These are phyloP conservation scores for Argyrosomus regius DNA, from an alignment of 2,797 vertebrate genomes.

Conservation along the genomic window DNA sequence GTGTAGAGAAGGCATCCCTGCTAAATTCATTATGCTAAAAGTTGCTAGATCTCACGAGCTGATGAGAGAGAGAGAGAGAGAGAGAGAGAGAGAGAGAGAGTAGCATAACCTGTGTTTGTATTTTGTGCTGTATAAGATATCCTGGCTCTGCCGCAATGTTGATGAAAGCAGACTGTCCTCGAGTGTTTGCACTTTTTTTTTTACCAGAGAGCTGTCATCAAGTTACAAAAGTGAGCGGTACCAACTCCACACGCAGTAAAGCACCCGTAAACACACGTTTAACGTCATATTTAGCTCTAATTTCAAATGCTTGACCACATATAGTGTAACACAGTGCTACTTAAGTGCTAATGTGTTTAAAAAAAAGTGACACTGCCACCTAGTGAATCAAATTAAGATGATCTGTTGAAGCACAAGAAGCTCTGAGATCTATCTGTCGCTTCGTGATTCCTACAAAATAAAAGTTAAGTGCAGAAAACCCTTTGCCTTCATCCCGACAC, in stretches of 20 bases:
- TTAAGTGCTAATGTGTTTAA: slow-evolving; percentile 31
- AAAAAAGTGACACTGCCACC: slow-evolving; percentile 72
- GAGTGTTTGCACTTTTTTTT: slow-evolving; percentile 19
- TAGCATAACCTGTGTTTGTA: slow-evolving; percentile 51
- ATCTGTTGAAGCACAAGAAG: slow-evolving; percentile 15
- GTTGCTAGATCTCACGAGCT: slow-evolving; percentile 81
- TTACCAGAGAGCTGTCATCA: slow-evolving; percentile 19
- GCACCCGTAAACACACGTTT: background rate
- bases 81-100: slow-evolving; percentile 52
- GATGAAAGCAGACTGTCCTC: slow-evolving; percentile 32
- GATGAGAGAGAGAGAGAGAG: slow-evolving; percentile 76
- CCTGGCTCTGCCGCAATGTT: slow-evolving; percentile 16
- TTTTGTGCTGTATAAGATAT: slow-evolving; percentile 43
- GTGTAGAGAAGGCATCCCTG: slow-evolving; percentile 78
- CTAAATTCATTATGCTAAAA: slow-evolving; percentile 86
- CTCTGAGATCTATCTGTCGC: background rate
- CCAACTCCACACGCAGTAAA: background rate
- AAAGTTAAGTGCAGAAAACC: slow-evolving; percentile 38
- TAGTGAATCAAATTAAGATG: slow-evolving; percentile 57
- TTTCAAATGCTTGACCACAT: background rate
- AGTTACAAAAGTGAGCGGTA: background rate
- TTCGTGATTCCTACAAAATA: slow-evolving; percentile 16
- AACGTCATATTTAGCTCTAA: background rate
- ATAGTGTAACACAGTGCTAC: background rate
- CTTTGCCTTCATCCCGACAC: slow-evolving; percentile 27